Evolutionary conservation across 23 tunicate genomes (phyloP).

Genomic region (Trididemnum clinides): DNA sequence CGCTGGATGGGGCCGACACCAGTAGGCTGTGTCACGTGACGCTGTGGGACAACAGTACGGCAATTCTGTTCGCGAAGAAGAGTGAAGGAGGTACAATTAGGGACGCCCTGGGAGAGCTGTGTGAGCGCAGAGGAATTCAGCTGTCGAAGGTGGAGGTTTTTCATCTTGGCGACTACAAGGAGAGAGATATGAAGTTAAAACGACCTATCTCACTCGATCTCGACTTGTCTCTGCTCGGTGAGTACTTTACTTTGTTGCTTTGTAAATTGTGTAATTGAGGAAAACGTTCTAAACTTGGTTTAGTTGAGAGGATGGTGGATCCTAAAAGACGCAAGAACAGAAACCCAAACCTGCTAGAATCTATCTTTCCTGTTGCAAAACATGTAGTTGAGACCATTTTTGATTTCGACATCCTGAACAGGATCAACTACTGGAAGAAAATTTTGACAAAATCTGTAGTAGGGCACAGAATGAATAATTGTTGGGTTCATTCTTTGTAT

Average conservation of each 20-base stretch:
- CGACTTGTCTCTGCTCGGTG: slow-evolving; percentile 66
- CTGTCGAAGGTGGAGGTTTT: slow-evolving; percentile 57
- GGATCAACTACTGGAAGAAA: too few species aligned
- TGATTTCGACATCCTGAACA: too few species aligned
- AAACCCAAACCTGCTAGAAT: too few species aligned
- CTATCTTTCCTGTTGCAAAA: too few species aligned
- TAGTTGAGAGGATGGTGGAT: too few species aligned
- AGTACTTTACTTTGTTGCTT: too few species aligned
- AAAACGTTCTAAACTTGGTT: too few species aligned
- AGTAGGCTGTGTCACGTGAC: slow-evolving; percentile 63
- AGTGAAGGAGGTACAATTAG: slow-evolving; percentile 47
- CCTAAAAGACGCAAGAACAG: too few species aligned
- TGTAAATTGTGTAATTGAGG: too few species aligned
- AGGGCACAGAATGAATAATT: not conserved
- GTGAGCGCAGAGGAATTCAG: slow-evolving; percentile 62
- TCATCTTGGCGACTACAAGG: slow-evolving; percentile 13
- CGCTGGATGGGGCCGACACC: slow-evolving; percentile 50
- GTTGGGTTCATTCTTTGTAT: too few species aligned
- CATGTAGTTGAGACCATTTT: too few species aligned
- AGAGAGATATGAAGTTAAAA: not conserved
- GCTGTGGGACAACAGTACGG: slow-evolving; percentile 77
- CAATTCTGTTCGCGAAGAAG: slow-evolving; percentile 57
- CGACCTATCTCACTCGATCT: slow-evolving; percentile 60
- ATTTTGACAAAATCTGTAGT: not conserved
- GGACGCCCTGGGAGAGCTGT: slow-evolving; percentile 54